These are phyloP conservation scores for Tachuris rubrigastra DNA, from an alignment of 2,113 vertebrate species.

Conservation along the genomic window DNA sequence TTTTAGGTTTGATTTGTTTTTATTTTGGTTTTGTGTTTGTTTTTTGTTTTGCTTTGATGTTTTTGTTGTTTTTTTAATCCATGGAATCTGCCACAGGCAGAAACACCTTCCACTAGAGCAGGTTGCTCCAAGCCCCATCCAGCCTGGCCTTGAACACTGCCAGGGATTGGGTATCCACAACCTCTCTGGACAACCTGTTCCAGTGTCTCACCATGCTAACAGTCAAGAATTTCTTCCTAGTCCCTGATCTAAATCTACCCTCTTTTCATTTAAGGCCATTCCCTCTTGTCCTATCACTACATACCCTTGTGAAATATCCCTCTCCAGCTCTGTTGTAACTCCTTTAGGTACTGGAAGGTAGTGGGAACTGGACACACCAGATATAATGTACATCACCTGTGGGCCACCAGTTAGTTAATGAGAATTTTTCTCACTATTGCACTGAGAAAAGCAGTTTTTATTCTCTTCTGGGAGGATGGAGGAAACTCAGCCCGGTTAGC, in stretches of 20 bases:
- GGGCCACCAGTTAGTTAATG: neutral
- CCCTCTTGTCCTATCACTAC: neutral
- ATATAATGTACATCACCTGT: neutral
- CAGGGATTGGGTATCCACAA: accelerated
- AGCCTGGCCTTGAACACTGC: neutral
- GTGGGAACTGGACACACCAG: neutral
- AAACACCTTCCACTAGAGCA: neutral
- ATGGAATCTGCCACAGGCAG: neutral
- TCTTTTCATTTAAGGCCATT: neutral
- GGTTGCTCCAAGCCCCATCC: neutral
- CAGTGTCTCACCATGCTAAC: neutral
- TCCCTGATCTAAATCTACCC: neutral
- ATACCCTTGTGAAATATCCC: neutral
- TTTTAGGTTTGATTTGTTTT: neutral
- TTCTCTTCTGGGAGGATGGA: neutral
- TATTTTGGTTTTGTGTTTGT: neutral
- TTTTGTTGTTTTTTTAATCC: too few relatives aligned
- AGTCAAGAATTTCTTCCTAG: neutral
- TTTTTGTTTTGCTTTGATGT: too few relatives aligned
- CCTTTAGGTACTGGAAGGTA: neutral
- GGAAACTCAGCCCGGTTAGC: neutral
- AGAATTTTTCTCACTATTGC: neutral
- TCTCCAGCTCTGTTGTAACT: neutral
- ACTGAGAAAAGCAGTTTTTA: neutral
- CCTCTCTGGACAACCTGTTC: neutral